Evolutionary conservation across 2,888 invertebrate genomes (phyloP), one percentile per base, ranked within the genome.

Genomic region (Chirona hameri): DNA sequence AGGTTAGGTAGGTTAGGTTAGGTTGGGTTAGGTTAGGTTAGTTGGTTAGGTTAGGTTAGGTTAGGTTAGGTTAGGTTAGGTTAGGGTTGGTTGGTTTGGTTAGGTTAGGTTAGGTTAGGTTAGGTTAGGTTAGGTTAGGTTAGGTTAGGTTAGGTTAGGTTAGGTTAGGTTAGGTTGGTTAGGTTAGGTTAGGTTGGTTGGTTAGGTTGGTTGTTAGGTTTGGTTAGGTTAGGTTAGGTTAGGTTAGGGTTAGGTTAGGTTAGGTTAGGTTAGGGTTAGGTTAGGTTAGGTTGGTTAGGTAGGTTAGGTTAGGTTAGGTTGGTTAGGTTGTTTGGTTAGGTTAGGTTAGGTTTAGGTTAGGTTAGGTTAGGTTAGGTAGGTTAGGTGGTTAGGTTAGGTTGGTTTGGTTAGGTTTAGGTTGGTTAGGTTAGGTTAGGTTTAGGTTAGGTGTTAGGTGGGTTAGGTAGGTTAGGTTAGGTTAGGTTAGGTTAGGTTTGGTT

Each of bases 11-110:
- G 82, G 82, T 82, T 82, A 82, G 82, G 82, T 80, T 83, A 80
- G 48, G 83, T 82, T 82, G 65, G 82, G 82, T 79, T 82, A 81
- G 82, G 83, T 81, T 82, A 72, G 82, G 82, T 81, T 82, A 57
- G 81, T 72, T 21, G 82, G 82, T 82, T 76, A 52, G 82, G 79
- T 76, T 76, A 52, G 82, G 79, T 82, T 76, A 27, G 82, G 82
- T 76, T 76, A 76, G 81, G 81, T 81, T 82, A 76, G 82, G 76
- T 69, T 81, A 65, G 69, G 81, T 65, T 65, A 69, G 81, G 81
- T 69, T 69, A 69, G 39, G 69, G 27, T 69, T 12, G 24, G 60
- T 81, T 81, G 57, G 57, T 60, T 65, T 31, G 15, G 65, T 81
- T n/a, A n/a, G n/a, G n/a, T n/a, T n/a, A n/a, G n/a, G n/a, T n/a